Percentiles rank a stretch among this genome's conserved stretches.
Conservation (phyloP, 1,140 invertebrate species). For the Zophobas morio region DNA sequence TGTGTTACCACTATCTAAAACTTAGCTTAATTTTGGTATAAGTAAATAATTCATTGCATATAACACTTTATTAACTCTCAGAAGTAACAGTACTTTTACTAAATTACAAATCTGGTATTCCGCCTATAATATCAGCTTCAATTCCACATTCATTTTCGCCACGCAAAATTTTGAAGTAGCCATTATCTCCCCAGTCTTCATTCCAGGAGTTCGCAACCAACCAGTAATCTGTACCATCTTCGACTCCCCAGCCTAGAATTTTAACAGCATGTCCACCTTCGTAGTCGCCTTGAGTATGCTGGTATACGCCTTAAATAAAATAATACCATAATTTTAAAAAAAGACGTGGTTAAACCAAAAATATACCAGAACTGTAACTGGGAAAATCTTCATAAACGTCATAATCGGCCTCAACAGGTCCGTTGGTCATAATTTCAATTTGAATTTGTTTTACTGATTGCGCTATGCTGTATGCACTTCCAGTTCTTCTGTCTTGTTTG, state of each 20-base stretch:
- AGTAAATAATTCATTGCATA: no score
- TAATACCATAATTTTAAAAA: no score
- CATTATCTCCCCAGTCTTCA: conserved; percentile 86
- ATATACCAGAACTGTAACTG: conserved; percentile 30
- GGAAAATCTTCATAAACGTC: conserved; percentile 47
- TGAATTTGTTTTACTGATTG: conserved; percentile 46
- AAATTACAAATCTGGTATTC: conserved; percentile 71
- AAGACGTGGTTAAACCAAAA: no score
- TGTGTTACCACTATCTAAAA: no score
- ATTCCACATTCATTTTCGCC: conserved; percentile 91
- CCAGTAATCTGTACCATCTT: conserved; percentile 88
- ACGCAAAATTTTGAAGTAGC: conserved; percentile 82
- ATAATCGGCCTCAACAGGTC: conserved; percentile 1
- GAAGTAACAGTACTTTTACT: neutral
- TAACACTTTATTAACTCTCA: no score
- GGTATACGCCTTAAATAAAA: conserved; percentile 80
- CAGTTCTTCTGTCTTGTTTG: conserved; percentile 69
- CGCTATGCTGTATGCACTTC: conserved; percentile 32
- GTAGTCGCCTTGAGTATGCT: conserved; percentile 80
- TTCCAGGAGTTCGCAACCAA: conserved; percentile 93
- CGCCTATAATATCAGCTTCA: conserved; percentile 83
- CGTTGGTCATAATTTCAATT: conserved; percentile 50
- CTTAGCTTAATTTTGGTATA: no score
- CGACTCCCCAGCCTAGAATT: conserved; percentile 90
- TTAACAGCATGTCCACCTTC: conserved; percentile 92